Evolutionary conservation across 2,888 invertebrate genomes (phyloP), one percentile per base, ranked within the genome.

Genomic region (Lithophane semibrunnea): DNA sequence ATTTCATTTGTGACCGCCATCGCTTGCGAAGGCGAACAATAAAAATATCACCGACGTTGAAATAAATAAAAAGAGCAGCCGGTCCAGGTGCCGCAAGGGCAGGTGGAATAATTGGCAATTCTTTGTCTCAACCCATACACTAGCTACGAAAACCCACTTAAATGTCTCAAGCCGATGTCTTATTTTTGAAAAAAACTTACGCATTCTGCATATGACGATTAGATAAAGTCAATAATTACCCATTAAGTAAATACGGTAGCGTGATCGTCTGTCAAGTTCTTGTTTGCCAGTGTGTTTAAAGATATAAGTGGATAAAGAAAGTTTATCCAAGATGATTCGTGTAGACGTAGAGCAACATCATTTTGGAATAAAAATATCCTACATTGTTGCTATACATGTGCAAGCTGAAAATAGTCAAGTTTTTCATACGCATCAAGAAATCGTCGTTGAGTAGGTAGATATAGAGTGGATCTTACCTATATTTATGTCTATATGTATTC

Each of bases 41-140:
- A 96, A 96, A 96, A 96, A 95, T 96, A 96, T 96, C 94, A 94
- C 93, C 94, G 92, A 90, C 94, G 94, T 92, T 94, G 95, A 95
- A 96, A 96, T 95, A 96, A 96, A 96, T 96, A 96, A 96, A 95
- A 95, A 94, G 94, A 94, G 91, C 95, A 95, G 93, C 95, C 95
- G 94, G 94, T 89, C 94, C 96, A 96, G 96, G 94, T 96, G 96
- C 93, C 92, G 92, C 90, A 93, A 92, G 92, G 94, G 96, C 96
- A 96, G 96, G 96, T 96, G 96, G 94, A 96, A 94, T 96, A 96
- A 96, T 96, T 96, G 96, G 94, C 96, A 94, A 96, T 95, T 96
- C 96, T 96, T 96, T 96, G 96, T 96, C 95, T 96, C 95, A 94
- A 91, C 88, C 91, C 92, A 92, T 92, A 91, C 92, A 91, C 91